Evolutionary conservation across 2,888 invertebrate genomes (phyloP).

Genomic region (Agriopis aurantiaria): DNA sequence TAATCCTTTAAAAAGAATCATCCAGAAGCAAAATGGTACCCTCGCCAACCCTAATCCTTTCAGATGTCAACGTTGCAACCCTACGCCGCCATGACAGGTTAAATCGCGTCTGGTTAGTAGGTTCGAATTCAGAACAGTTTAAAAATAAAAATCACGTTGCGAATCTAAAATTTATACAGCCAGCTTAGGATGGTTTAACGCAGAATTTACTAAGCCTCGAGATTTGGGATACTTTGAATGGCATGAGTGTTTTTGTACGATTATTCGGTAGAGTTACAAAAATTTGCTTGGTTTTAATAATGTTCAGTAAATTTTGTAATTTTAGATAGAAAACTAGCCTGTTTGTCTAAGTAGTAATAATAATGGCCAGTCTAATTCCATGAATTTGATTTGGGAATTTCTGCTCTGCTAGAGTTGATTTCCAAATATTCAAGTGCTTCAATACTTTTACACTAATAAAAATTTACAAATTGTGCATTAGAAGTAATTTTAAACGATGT

Average conservation of each 20-base stretch:
- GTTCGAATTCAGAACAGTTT: slow-evolving; percentile 55
- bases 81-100: slow-evolving; percentile 44
- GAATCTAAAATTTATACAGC: slow-evolving; percentile 49
- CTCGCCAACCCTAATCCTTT: slow-evolving; percentile 40
- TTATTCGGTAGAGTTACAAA: slow-evolving; percentile 18
- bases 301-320: not conserved
- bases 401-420: too few relatives aligned
- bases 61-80: slow-evolving; percentile 41
- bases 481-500: too few relatives aligned
- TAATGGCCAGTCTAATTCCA: not conserved
- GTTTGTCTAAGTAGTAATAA: not conserved
- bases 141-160: slow-evolving; percentile 49
- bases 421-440: too few relatives aligned
- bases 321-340: too few relatives aligned
- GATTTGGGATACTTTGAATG: slow-evolving; percentile 20
- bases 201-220: slow-evolving; percentile 45
- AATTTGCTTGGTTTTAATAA: slow-evolving; percentile 7
- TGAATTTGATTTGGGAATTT: too few relatives aligned
- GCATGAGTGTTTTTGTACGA: slow-evolving; percentile 35
- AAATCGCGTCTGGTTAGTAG: slow-evolving; percentile 42
- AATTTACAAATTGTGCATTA: too few relatives aligned
- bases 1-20: slow-evolving; percentile 17
- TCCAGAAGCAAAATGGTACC: slow-evolving; percentile 17
- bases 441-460: too few relatives aligned
- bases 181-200: slow-evolving; percentile 41